Evolutionary conservation across 2,888 invertebrate species (phyloP).

Genomic region (Orthosia gracilis): DNA sequence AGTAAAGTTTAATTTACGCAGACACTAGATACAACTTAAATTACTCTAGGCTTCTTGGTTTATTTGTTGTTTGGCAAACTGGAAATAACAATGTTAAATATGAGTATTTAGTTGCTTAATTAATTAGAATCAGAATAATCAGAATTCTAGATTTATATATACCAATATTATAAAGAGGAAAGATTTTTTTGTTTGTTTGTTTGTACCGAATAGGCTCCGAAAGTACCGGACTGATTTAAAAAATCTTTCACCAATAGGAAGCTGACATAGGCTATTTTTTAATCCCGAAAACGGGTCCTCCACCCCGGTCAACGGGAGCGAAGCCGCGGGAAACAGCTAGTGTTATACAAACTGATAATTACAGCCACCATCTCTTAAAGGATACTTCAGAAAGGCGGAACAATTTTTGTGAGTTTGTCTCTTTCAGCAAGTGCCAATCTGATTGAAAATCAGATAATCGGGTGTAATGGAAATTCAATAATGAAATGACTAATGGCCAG

Average conservation of each 20-base stretch:
- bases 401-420: not conserved
- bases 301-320: no score
- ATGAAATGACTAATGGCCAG: conserved; percentile 1
- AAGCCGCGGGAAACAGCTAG: no score
- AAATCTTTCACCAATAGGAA: no score
- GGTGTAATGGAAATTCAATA: conserved; percentile 15
- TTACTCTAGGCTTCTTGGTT: conserved; percentile 14
- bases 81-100: conserved; percentile 35
- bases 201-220: no score
- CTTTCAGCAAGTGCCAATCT: not conserved
- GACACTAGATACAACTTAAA: conserved; percentile 29
- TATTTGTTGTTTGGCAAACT: conserved; percentile 32
- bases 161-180: no score
- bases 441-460: conserved; percentile 6
- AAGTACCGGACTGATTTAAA: no score
- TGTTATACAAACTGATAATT: not conserved
- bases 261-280: no score
- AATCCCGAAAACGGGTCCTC: no score
- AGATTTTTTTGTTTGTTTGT: no score
- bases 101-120: conserved; percentile 8
- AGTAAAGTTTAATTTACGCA: conserved; percentile 34
- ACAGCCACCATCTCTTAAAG: not conserved
- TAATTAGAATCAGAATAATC: conserved; percentile 1
- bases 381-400: not conserved
- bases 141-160: conserved; percentile 14